Conservation (phyloP, 2,888 invertebrate species). For the Pachymerium ferrugineum region DNA sequence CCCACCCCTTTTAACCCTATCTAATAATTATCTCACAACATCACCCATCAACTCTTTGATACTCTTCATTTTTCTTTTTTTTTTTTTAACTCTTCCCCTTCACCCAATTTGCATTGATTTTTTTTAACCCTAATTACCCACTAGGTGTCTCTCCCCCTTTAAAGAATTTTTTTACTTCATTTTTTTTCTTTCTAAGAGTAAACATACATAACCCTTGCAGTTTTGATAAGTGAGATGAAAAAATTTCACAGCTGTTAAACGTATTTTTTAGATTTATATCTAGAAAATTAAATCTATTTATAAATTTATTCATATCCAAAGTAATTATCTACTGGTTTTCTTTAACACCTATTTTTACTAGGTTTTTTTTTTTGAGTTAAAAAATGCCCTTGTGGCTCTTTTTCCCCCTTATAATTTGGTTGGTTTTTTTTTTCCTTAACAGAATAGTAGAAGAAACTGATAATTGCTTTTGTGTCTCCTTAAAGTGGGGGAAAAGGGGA, state of each 20-base stretch:
- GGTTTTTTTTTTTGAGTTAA: neutral
- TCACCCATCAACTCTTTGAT: no score
- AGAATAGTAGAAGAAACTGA: conserved; percentile 25
- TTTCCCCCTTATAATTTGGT: conserved; percentile 17
- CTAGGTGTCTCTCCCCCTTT: neutral
- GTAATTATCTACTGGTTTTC: no score
- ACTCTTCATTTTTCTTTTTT: no score
- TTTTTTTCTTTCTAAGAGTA: neutral
- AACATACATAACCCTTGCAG: neutral
- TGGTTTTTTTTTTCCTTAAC: neutral
- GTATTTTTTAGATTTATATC: neutral
- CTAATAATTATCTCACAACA: no score
- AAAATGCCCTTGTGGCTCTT: neutral
- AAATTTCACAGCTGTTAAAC: neutral
- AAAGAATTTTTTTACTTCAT: neutral
- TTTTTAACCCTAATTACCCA: neutral
- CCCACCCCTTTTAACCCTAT: no score
- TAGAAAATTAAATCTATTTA: no score
- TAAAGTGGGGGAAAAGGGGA: conserved; percentile 24
- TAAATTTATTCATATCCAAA: no score
- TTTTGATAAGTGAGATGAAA: neutral
- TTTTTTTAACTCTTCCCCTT: no score
- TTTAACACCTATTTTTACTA: no score
- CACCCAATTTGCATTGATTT: conserved; percentile 4
- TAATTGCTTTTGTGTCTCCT: conserved; percentile 26